These are phyloP conservation scores for Pseudanteris insignis DNA, from an alignment of 2,888 invertebrate genomes.

Conservation along the genomic window DNA sequence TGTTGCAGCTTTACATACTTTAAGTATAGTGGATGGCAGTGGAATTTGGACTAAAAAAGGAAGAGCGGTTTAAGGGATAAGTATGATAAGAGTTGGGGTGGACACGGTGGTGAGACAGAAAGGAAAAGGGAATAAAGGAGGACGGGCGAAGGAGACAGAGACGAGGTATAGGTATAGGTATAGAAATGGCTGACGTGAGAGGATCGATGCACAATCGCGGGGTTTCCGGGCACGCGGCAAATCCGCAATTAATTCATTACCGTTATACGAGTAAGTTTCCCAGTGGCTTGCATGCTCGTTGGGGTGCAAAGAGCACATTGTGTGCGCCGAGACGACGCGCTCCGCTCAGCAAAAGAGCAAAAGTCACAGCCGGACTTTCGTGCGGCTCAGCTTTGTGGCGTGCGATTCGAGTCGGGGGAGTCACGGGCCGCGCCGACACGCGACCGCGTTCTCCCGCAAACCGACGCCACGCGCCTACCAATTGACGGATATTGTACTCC, in stretches of 20 bases:
- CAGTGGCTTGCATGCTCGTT: constrained; percentile 15
- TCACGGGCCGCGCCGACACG: constrained; percentile 51
- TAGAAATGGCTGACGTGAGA: constrained; percentile 30
- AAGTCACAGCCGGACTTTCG: constrained; percentile 27
- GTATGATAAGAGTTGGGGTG: too few relatives aligned
- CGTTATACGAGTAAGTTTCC: constrained; percentile 44
- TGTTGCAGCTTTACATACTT: too few relatives aligned
- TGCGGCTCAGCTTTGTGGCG: neutral
- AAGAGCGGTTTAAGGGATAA: too few relatives aligned
- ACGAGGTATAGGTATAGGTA: too few relatives aligned
- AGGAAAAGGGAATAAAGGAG: constrained; percentile 6
- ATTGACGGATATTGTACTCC: constrained; percentile 57
- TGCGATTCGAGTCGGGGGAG: too few relatives aligned
- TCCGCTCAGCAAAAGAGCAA: constrained; percentile 31
- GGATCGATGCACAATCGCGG: constrained; percentile 51
- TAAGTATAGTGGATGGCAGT: too few relatives aligned
- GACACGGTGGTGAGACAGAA: neutral
- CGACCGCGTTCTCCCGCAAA: constrained; percentile 54
- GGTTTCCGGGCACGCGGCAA: constrained; percentile 61
- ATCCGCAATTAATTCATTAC: constrained; percentile 65
- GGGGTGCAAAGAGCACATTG: constrained; percentile 29
- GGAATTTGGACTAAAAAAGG: too few relatives aligned
- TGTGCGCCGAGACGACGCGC: constrained; percentile 7
- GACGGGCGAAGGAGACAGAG: neutral
- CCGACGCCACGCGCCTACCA: constrained; percentile 61